Conservation (phyloP, 92 coral and sea anemone species). For the Epizoanthus illoricatus region DNA sequence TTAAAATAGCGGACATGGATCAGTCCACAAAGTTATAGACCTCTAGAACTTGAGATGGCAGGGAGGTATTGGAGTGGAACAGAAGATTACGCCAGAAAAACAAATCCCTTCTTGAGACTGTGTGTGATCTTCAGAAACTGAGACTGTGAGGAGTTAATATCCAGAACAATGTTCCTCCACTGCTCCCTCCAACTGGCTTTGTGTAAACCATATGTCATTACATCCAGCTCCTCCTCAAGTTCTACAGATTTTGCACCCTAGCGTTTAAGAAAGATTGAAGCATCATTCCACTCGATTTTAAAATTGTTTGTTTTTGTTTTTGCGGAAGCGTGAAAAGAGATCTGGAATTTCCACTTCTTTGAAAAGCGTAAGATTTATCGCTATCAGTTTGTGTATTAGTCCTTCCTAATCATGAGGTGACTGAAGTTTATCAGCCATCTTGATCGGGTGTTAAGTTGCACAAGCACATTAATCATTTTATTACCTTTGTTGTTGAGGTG, state of each 20-base stretch:
- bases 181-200: neutral
- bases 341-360: conserved; percentile 13
- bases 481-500: conserved; percentile 27
- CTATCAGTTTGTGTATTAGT: conserved; percentile 7
- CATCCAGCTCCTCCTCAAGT: neutral
- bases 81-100: conserved; percentile 1
- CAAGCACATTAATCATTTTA: conserved; percentile 33
- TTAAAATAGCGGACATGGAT: conserved; percentile 36
- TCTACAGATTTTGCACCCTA: conserved; percentile 28
- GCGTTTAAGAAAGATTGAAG: conserved; percentile 31
- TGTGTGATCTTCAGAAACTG: neutral
- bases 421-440: neutral
- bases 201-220: conserved; percentile 19
- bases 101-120: neutral
- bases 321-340: conserved; percentile 27
- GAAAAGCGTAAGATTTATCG: conserved; percentile 14
- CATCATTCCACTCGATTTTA: conserved; percentile 35
- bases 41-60: conserved; percentile 5
- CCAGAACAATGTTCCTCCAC: conserved; percentile 1
- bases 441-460: conserved; percentile 43
- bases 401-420: conserved; percentile 17
- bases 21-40: conserved; percentile 25
- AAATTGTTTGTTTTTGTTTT: conserved; percentile 40
- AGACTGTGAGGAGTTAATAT: neutral
- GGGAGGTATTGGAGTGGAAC: conserved; percentile 36